Base-by-base conservation (phyloP, 1,140 invertebrate species). In the Neuroterus valhalla region DNA sequence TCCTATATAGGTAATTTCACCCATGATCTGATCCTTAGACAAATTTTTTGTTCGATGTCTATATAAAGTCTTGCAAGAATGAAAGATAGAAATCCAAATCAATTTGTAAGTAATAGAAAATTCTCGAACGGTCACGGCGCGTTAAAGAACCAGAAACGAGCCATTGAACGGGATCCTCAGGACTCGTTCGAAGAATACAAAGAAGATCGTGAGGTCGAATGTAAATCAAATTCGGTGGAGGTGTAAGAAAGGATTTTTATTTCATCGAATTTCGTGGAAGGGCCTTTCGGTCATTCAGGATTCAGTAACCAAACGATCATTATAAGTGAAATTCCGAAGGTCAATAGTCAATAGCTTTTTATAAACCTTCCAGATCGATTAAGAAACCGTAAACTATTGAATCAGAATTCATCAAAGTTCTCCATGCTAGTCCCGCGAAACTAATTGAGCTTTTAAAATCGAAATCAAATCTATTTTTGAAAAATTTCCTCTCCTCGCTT, bases 81-180 rank as follows among this genome's bases (percentile, higher is more conserved):
- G 55, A 62, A 31, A 62, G 55, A 62, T 23, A 62, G 55, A 62
- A 62, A 66, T 75, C 69, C 72, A 71, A 78, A 78, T 75, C 69
- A 71, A 78, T 75, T 69, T 66, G 15, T 45, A 45, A 55, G 70
- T 70, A 75, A 78, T 76, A 75, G 73, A 78, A 78, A 78, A 78
- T 72, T 78, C 77, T 68, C 43, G 70, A 44, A 44, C 26, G 76
- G 50, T 78, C 76, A 69, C 50, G 48, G 31, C 66, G 70, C 44
- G 66, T 72, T 75, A 68, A 66, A 78, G 68, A 66, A 74, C 62
- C 55, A 74, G 69, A 70, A 77, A 74, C 76, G 70, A 67, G 46
- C 71, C 72, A 77, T 62, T 62, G 55, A 42, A 70, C 55, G 50
- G 44, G 68, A 48, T 38, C 68, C 44, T 77, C 70, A 67, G 43